A percentile compares a stretch with the other conserved stretches of the same genome.
These are phyloP conservation scores for Drepana falcataria DNA, from an alignment of 2,888 invertebrate species.

Conservation along the genomic window DNA sequence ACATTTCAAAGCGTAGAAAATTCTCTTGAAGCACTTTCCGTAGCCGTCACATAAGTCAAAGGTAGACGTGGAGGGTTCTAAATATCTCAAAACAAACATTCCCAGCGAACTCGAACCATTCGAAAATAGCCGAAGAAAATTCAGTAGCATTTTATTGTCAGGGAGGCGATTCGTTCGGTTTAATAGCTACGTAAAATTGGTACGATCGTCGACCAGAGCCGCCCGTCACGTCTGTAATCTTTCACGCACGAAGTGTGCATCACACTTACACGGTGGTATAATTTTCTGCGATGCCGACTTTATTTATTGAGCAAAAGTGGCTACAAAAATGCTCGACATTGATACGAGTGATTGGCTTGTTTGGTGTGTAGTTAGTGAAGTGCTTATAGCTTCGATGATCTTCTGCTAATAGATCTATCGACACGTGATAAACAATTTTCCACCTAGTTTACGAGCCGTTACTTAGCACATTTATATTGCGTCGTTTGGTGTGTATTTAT, in stretches of 20 bases:
- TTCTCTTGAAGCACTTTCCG: slow-evolving; percentile 3
- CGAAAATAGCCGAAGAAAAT: slow-evolving; percentile 48
- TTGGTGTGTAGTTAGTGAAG: background rate
- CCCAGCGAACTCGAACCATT: slow-evolving; percentile 40
- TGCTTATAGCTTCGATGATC: background rate
- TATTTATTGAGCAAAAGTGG: slow-evolving; percentile 29
- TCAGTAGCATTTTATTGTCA: slow-evolving; percentile 51
- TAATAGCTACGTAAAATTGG: slow-evolving; percentile 54
- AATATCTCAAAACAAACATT: slow-evolving; percentile 61
- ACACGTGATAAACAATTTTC: too few relatives aligned
- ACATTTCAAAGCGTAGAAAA: slow-evolving; percentile 2
- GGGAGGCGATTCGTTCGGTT: slow-evolving; percentile 38
- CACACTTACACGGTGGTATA: slow-evolving; percentile 32
- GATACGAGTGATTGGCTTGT: background rate
- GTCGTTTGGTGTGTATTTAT: too few relatives aligned
- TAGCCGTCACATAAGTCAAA: slow-evolving; percentile 33
- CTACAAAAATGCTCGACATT: background rate
- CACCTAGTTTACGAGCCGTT: too few relatives aligned
- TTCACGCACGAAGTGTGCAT: slow-evolving; percentile 46
- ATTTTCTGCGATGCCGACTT: slow-evolving; percentile 30
- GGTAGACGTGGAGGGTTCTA: slow-evolving; percentile 34
- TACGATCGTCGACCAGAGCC: slow-evolving; percentile 29
- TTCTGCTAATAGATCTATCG: background rate
- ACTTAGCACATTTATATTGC: too few relatives aligned
- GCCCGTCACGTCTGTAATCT: slow-evolving; percentile 52